Evolutionary conservation across 2,113 vertebrate species (phyloP), one percentile per base, ranked within the genome.

Genomic region (Ceyx cyanopectus): DNA sequence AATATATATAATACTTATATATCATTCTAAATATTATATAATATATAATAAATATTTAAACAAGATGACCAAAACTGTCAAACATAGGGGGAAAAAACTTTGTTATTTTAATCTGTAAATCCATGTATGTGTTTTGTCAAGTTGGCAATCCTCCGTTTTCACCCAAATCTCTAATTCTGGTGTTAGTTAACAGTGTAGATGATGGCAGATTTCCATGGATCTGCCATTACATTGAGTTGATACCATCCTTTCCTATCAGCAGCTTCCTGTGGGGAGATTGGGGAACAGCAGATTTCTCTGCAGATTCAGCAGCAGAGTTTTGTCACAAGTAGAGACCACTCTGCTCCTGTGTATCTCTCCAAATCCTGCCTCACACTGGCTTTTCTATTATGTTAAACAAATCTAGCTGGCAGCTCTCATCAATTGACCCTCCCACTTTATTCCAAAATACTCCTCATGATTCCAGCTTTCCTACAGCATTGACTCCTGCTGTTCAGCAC

Each of bases 231-330:
- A 10, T 30, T 3, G 81, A 73, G 46, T 82, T 54, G 74, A 62
- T 54, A 43, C 5, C 8, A n/a, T 16, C 79, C 1, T 1, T 58
- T 74, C 29, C 68, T 68, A 15, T 19, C 37, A 66, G 46, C 8
- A 46, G 8, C 0, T 62, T 67, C 46, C 50, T 34, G 7, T 21
- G 14, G 53, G 41, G 11, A 62, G 16, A 74, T 57, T 63, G 16
- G 69, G 29, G 58, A 89, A 91, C 89, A 87, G 12, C 26, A 50
- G 14, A 37, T 80, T 91, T 65, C 43, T 70, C 20, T 74, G 13
- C 29, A 70, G 37, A 32, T 74, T 80, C 56, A 63, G 27, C 20
- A 74, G 20, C 21, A 48, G 32, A 66, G 12, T 87, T 78, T 65
- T 83, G 5, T 8, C 18, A 18, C 40, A 14, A 29, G 15, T 58